Evolutionary conservation across 2,113 vertebrate species (phyloP), one percentile per base, ranked within the genome.

Genomic region (Gadus macrocephalus): DNA sequence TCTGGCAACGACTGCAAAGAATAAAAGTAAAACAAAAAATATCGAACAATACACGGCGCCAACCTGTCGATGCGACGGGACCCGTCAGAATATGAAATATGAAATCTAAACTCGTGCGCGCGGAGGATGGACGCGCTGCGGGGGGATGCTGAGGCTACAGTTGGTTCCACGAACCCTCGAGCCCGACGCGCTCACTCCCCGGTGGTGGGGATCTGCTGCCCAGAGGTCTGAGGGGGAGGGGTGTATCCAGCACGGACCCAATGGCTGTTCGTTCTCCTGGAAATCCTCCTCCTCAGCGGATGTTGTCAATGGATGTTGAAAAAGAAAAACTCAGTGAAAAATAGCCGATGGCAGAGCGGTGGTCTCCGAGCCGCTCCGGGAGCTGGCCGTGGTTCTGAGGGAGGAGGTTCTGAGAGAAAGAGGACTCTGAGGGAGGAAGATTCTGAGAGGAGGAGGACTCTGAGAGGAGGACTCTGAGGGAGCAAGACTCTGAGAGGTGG

Each of bases 341-440:
- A 60, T 53, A 7, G 11, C 8, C 42, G 11, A 49, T 9, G 8
- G 8, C 12, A 49, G 11, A 49, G 42, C 11, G 11, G 42, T 49
- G 42, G 2, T 49, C 7, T 49, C 11, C 12, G 12, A 49, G 11
- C 5, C 42, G 63, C 25, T 62, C 68, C 59, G 61, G 88, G 91
- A 90, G 88, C 92, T 95, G 90, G 81, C 92, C 93, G 84, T 76
- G 76, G 92, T 93, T 81, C 93, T 94, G 91, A 91, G 92, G 81
- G 71, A 22, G 53, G 65, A 27, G 68, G 25, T 25, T 25, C 25
- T 25, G 2, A 25, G 25, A 25, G 25, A 25, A 25, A 25, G 25
- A 25, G 25, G 25, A 25, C 25, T 25, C 25, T 2, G 25, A 25
- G 25, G 25, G 25, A 25, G 25, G 25, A 25, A 25, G 25, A 25